Conservation (phyloP, 2,888 invertebrate species). For the Caenorhabditis sp. region DNA sequence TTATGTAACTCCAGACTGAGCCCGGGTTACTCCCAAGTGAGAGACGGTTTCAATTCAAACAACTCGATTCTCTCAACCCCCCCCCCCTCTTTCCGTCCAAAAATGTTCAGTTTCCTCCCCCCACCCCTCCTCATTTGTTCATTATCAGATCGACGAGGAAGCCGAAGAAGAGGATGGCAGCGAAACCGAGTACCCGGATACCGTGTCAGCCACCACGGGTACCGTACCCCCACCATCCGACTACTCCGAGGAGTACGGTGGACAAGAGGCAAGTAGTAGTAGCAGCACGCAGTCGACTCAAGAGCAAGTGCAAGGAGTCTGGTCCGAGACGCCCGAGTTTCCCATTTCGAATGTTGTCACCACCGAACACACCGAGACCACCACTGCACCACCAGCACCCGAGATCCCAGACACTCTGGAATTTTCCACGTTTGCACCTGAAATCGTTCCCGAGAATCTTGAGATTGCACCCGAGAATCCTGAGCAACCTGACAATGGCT, state of each 20-base stretch:
- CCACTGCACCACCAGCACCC: conserved; percentile 4
- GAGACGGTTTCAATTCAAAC: conserved; percentile 1
- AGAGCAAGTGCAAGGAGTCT: background rate
- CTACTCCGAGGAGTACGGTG: conserved; percentile 53
- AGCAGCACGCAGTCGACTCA: too few species aligned
- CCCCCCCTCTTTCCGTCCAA: background rate
- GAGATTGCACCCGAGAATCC: background rate
- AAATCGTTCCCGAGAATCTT: background rate
- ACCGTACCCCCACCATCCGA: conserved; percentile 37
- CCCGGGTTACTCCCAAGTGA: too few species aligned
- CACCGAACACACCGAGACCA: background rate
- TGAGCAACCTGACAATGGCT: background rate
- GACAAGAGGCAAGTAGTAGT: conserved; percentile 48
- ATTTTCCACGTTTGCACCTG: background rate
- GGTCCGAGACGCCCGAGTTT: conserved; percentile 18
- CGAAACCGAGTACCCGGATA: conserved; percentile 33
- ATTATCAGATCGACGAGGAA: conserved; percentile 63
- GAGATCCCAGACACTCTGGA: conserved; percentile 3
- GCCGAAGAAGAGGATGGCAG: conserved; percentile 51
- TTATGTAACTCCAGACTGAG: too few species aligned
- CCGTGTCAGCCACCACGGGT: conserved; percentile 20
- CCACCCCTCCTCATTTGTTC: background rate
- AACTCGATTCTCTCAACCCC: too few species aligned
- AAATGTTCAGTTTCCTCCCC: background rate
- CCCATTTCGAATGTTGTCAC: too few species aligned